Evolutionary conservation across 2,888 invertebrate species (phyloP).

Genomic region (Ormyrus thymus): DNA sequence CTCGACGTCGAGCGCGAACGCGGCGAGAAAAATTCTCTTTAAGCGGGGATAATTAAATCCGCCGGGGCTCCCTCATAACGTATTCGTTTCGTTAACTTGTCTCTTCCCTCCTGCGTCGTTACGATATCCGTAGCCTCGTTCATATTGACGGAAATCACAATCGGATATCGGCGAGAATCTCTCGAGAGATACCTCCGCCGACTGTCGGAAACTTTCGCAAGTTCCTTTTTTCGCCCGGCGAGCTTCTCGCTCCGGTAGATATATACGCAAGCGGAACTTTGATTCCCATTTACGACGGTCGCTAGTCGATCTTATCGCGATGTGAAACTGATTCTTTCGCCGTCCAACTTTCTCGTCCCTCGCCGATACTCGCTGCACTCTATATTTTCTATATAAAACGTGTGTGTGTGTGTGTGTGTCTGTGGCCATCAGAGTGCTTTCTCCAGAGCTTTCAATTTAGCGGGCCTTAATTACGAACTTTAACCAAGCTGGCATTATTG

Average conservation of each 20-base stretch:
- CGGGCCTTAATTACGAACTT: slow-evolving; percentile 16
- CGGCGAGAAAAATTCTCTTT: not conserved
- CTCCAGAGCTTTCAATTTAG: slow-evolving; percentile 16
- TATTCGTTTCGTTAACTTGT: not conserved
- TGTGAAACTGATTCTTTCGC: slow-evolving; percentile 42
- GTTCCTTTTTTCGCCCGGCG: not conserved
- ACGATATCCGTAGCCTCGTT: not conserved
- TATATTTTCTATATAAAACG: too few relatives aligned
- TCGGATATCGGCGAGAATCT: slow-evolving; percentile 28
- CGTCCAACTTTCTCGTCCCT: slow-evolving; percentile 2
- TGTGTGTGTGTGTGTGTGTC: not conserved
- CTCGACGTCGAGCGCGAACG: not conserved
- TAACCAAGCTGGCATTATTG: too few relatives aligned
- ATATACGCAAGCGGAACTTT: slow-evolving; percentile 16
- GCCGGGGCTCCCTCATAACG: not conserved
- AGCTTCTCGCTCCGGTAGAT: not conserved
- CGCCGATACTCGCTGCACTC: not conserved
- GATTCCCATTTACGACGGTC: slow-evolving; percentile 37
- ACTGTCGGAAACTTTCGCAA: slow-evolving; percentile 10
- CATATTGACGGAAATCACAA: slow-evolving; percentile 25
- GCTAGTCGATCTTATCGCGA: slow-evolving; percentile 29
- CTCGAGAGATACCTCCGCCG: not conserved
- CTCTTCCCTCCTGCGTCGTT: not conserved
- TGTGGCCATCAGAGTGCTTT: slow-evolving; percentile 5
- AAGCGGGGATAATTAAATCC: not conserved